Percentiles rank a stretch among this genome's conserved stretches.
These are phyloP conservation scores for Melieria omissa DNA, from an alignment of 2,888 invertebrate genomes.

Conservation along the genomic window DNA sequence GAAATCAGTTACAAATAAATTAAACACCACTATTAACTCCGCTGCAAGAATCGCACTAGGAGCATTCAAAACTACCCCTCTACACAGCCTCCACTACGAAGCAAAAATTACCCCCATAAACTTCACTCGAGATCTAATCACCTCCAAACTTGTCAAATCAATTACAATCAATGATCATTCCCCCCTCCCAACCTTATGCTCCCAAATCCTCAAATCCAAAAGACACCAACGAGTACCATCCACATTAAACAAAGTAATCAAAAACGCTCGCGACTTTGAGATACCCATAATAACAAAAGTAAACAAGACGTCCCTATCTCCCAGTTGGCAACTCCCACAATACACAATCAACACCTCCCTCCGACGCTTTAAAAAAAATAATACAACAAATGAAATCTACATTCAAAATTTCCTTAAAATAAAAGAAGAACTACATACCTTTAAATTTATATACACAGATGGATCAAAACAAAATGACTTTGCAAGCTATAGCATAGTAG, in stretches of 20 bases:
- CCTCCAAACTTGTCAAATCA: constrained; percentile 12
- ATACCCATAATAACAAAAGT: neutral
- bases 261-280: too few relatives aligned
- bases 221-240: neutral
- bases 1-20: too few relatives aligned
- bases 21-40: too few relatives aligned
- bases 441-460: constrained; percentile 16
- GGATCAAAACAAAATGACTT: neutral
- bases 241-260: neutral
- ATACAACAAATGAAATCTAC: neutral
- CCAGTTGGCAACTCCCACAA: neutral
- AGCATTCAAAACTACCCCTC: constrained; percentile 30
- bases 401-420: neutral
- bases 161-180: neutral
- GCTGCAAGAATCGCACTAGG: constrained; percentile 25
- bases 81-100: constrained; percentile 33
- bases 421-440: neutral
- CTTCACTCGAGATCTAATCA: constrained; percentile 13
- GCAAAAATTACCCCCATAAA: constrained; percentile 16
- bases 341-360: neutral
- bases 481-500: neutral
- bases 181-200: neutral
- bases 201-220: neutral
- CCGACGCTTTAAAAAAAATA: neutral
- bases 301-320: neutral